A percentile compares a stretch with the other conserved stretches of the same genome.
These are phyloP conservation scores for Ammodytes marinus DNA, from an alignment of 2,113 vertebrate species.

Conservation along the genomic window DNA sequence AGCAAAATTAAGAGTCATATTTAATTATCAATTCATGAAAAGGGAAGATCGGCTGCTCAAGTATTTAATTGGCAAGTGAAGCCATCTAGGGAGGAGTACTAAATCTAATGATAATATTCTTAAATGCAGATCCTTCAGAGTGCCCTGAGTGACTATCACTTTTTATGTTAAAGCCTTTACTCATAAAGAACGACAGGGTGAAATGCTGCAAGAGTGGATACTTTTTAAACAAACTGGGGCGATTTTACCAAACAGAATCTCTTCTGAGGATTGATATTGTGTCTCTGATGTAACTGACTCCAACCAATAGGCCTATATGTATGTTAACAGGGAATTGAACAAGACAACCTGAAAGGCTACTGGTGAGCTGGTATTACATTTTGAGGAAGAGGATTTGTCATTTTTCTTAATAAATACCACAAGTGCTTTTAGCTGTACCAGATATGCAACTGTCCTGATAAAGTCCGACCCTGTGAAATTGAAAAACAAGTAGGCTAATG, in stretches of 20 bases:
- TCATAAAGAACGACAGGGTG: background rate
- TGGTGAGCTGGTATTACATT: background rate
- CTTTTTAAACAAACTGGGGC: background rate
- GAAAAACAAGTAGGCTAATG: too few species aligned
- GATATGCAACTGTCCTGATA: too few species aligned
- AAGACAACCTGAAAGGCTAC: background rate
- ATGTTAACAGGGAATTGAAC: too few species aligned
- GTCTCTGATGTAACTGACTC: background rate
- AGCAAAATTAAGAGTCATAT: background rate
- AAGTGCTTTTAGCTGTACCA: too few species aligned
- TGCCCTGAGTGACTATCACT: background rate
- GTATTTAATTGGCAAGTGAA: background rate
- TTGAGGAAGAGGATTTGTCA: background rate
- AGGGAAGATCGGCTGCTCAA: background rate
- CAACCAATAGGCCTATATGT: too few species aligned
- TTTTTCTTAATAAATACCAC: background rate
- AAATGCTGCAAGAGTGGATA: background rate
- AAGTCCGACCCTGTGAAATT: too few species aligned
- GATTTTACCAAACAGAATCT: background rate
- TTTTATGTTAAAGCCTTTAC: background rate
- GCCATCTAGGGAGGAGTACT: background rate
- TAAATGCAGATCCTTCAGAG: background rate
- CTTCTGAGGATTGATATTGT: background rate
- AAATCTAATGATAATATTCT: background rate
- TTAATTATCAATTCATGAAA: constrained; percentile 6